Evolutionary conservation across 2,797 vertebrate genomes (phyloP), one percentile per base, ranked within the genome.

Genomic region (Zenarchopterus dispar): DNA sequence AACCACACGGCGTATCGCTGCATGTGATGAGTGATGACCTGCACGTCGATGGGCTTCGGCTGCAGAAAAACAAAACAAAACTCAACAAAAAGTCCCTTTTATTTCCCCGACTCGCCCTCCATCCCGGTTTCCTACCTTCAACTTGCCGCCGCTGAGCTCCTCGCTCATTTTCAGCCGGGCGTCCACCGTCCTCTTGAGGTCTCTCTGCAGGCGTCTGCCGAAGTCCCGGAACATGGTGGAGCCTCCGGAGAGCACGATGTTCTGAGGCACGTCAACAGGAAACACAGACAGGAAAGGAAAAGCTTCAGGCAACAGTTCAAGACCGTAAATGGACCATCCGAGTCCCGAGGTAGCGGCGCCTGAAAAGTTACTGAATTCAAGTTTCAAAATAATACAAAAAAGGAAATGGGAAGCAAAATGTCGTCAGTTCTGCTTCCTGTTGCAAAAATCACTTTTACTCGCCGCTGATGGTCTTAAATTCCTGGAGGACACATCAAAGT

Each of bases 191-290:
- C 97, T 95, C 93, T 99, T 99, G 74, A 99, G 93, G 89, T 99
- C 98, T 82, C 98, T 94, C 88, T 98, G 97, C 85, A 99, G 87
- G 62, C 97, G 97, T n/a, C 97, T 89, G 61, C 98, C 98, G 0
- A 99, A 99, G 91, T 99, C 98, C 82, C 97, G 94, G 93, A 99
- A 99, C 97, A 99, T 99, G 86, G 98, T 99, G 88, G 97, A 99
- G 43, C 98, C 97, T 66, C 98, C 97, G 1, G 97, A 99, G 49
- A 99, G 95, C 62, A 99, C 98, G 18, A 99, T 93, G 91, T 99
- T 99, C 98, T 99, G 83, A 43, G 3, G 13, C 13, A 72, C 1
- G 33, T 11, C 2, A 39, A 39, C 36, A 4, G 10, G 5, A 39
- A 21, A 19, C 8, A 23, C 8, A 21, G 0, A 46, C 0, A 0